Percentiles rank a stretch among this genome's conserved stretches.
Evolutionary conservation across 2,113 vertebrate genomes (phyloP).

Genomic region (Patagioenas fasciata): DNA sequence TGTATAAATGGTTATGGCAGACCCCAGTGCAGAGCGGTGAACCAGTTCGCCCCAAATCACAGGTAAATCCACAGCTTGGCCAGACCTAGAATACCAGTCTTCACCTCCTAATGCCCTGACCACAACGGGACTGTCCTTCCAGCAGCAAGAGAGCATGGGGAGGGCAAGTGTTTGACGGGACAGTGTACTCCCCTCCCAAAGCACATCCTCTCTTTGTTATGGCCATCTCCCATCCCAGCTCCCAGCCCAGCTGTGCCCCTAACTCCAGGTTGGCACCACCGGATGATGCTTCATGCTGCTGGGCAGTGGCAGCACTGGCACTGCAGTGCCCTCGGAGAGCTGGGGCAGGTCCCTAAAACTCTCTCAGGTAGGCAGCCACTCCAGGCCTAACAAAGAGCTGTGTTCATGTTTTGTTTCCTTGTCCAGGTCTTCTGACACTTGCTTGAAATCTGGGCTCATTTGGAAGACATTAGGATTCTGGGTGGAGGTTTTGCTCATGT

Average conservation of each 20-base stretch:
- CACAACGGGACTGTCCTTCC: not conserved
- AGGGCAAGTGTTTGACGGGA: not conserved
- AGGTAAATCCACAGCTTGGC: not conserved
- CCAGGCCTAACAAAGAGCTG: not conserved
- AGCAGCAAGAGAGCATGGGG: not conserved
- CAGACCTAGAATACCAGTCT: not conserved
- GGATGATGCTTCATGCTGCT: too few relatives aligned
- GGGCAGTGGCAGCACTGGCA: not conserved
- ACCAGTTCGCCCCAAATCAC: not conserved
- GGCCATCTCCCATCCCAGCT: not conserved
- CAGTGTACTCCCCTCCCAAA: not conserved
- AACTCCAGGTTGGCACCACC: not conserved
- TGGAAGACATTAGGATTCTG: constrained; percentile 6
- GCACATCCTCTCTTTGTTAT: not conserved
- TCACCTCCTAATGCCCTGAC: not conserved
- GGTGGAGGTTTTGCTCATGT: not conserved
- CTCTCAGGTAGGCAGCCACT: not conserved
- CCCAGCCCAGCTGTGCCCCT: not conserved
- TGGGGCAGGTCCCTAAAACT: not conserved
- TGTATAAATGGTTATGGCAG: not conserved
- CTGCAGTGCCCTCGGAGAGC: not conserved
- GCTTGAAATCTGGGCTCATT: not conserved
- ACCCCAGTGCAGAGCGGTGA: not conserved
- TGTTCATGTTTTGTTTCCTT: not conserved
- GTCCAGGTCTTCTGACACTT: not conserved